Evolutionary conservation across 2,113 vertebrate genomes (phyloP), one percentile per base, ranked within the genome.

Genomic region (Lepus americanus): DNA sequence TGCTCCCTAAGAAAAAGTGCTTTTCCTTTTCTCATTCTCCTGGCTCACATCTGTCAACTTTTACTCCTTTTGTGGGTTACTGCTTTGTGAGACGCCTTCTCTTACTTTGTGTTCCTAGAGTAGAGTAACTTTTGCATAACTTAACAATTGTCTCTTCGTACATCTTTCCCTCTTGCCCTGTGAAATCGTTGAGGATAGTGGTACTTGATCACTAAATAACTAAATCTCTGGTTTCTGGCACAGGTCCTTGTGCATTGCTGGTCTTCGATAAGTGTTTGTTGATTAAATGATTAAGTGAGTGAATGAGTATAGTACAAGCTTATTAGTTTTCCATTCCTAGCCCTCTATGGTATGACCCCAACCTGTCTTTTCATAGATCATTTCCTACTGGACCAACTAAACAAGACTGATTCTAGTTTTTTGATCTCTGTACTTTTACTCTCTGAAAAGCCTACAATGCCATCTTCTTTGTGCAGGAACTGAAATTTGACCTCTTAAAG

Each of bases 11-110:
- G 31, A 89, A 93, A 87, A 76, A 92, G 74, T 64, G 22, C 19
- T 93, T 95, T 91, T 89, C 61, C 53, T 95, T 90, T 95, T 79
- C 19, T 94, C 85, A 19, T 66, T 90, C 27, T 90, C 23, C 23
- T 92, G 27, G 9, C 64, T 87, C 77, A 31, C 51, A 66, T 90
- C 85, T 96, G 11, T 84, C 82, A 88, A 59, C 76, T 89, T 78
- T 77, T 9, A 82, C 67, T 67, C 89, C 85, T n/a, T 84, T 85
- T 77, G 6, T 78, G 17, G 29, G 27, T 89, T 87, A 81, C 4
- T 85, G 9, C 14, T 63, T 89, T 76, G 63, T 36, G 85, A 53
- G 81, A 72, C 80, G n/a, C 7, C 22, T 64, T 92, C 5, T n/a
- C 29, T 59, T 87, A 27, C 29, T 59, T 6, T 74, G 55, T 92